Evolutionary conservation across 2,888 invertebrate species (phyloP).

Genomic region (Myopa testacea): DNA sequence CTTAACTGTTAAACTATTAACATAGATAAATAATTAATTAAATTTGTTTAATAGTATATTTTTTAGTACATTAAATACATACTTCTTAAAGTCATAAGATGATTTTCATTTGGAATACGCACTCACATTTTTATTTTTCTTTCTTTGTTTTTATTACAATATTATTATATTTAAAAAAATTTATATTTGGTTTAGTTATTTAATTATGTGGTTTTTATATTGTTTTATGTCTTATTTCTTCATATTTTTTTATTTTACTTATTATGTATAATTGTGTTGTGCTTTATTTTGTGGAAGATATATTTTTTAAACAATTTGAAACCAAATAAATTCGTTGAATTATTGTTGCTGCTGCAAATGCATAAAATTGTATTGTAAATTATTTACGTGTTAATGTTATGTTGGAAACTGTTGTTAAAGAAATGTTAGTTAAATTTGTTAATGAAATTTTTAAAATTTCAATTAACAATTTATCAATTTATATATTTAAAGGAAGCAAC

Average conservation of each 20-base stretch:
- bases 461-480: too few relatives aligned
- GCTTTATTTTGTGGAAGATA: slow-evolving; percentile 16
- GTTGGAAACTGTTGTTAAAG: background rate
- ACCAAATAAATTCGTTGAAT: slow-evolving; percentile 57
- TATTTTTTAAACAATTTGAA: slow-evolving; percentile 46
- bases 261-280: background rate
- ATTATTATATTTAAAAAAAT: background rate
- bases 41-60: slow-evolving; percentile 10
- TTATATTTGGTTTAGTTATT: slow-evolving; percentile 3
- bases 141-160: background rate
- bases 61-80: slow-evolving; percentile 11
- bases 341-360: slow-evolving; percentile 42
- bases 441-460: too few relatives aligned
- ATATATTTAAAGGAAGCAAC: too few relatives aligned
- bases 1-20: slow-evolving; percentile 14
- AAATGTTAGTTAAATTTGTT: too few relatives aligned
- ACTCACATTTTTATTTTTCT: slow-evolving; percentile 13
- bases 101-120: slow-evolving; percentile 28
- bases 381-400: background rate
- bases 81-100: slow-evolving; percentile 32
- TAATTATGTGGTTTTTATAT: background rate
- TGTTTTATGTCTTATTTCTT: background rate
- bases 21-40: slow-evolving; percentile 24
- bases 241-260: background rate
- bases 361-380: slow-evolving; percentile 42